These are phyloP conservation scores for Tribolium madens DNA, from an alignment of 1,140 invertebrate genomes.

Conservation along the genomic window DNA sequence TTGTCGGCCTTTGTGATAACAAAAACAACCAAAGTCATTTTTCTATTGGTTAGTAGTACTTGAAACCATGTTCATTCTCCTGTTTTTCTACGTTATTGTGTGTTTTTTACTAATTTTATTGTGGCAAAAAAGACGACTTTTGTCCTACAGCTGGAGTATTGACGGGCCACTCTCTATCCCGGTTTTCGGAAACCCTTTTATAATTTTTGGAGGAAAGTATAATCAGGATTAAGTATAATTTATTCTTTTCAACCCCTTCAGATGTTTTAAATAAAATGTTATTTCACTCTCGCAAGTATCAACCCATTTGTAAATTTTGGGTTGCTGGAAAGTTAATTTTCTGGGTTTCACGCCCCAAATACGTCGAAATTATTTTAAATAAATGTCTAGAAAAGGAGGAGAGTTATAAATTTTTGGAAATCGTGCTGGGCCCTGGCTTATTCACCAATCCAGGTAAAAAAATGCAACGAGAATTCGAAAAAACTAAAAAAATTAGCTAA, in stretches of 20 bases:
- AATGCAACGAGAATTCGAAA: not conserved
- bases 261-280: not conserved
- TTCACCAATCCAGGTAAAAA: not conserved
- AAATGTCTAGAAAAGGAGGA: not conserved
- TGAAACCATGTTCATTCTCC: not conserved
- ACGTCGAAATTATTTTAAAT: not conserved
- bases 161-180: not conserved
- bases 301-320: constrained; percentile 21
- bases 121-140: not conserved
- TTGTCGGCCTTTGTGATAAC: not conserved
- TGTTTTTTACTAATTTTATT: not conserved
- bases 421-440: not conserved
- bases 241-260: not conserved
- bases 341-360: not conserved
- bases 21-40: not conserved
- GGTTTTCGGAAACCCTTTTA: not conserved
- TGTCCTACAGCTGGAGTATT: not conserved
- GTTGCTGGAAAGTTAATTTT: not conserved
- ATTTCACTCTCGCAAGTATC: not conserved
- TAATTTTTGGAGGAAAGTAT: not conserved
- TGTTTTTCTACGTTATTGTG: not conserved
- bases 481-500: not conserved
- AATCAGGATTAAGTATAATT: not conserved
- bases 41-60: not conserved
- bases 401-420: not conserved